Base-by-base conservation (phyloP, 2,113 vertebrate genomes). In the Odontesthes bonariensis region DNA sequence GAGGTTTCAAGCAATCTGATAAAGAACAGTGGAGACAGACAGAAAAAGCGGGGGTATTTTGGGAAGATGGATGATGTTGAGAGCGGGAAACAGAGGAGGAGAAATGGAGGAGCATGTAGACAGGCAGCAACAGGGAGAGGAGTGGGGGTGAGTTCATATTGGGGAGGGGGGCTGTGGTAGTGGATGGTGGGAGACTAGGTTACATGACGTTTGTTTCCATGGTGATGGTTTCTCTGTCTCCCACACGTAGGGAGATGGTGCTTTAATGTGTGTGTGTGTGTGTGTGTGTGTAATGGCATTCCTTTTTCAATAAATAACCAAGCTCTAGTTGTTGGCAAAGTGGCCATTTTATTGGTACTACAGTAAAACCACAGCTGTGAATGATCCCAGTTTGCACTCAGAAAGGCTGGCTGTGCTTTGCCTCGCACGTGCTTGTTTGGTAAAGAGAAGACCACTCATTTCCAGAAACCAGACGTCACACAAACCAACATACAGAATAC, bases 201-300 rank as follows among this genome's bases (percentile, higher is more conserved):
- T 86, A 81, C 88, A 77, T 92, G 91, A 93, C 84, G 86, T 91
- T 89, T 92, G 92, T 93, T 93, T 90, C 91, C 91, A 93, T 93
- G 92, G 92, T 86, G 89, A 93, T 87, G 81, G 88, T 89, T 81
- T 91, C 90, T 89, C 89, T 60, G 83, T 92, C 91, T 93, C 88
- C 91, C 89, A 90, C 88, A 83, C 73, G 73, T 69, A 88, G 74
- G 58, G 86, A 89, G 87, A 85, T 80, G 77, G 82, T 77, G 73
- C 59, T 88, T 85, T 81, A 87, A 83, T 75, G 64, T 86, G 78
- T 59, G 54, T 61, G 46, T 42, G 17, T n/a, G 64, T 63, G 27
- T 47, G 31, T 75, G 56, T 79, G 64, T 77, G 73, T 77, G 52
- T 77, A 61, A 75, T 84, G 85, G 72, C 54, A 81, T 89, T 78